These are phyloP conservation scores for Spheniscus mendiculus DNA, from an alignment of 2,113 vertebrate species.

Conservation along the genomic window DNA sequence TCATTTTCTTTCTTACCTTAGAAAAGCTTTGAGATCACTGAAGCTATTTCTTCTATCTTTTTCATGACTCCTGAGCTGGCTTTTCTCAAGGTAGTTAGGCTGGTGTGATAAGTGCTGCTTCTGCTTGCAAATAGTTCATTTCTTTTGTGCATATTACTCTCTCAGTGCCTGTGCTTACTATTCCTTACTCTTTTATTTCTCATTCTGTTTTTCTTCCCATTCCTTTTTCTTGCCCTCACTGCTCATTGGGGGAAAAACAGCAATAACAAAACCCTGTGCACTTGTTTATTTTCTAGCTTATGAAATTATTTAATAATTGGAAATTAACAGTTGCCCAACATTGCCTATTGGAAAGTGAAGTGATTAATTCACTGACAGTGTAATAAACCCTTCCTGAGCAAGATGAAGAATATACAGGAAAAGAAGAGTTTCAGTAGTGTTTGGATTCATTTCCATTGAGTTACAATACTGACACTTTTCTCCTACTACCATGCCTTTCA, in stretches of 20 bases:
- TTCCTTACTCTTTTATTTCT: background rate
- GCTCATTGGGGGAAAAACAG: background rate
- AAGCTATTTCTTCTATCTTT: background rate
- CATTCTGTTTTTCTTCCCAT: background rate
- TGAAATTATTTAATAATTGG: background rate
- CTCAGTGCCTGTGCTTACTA: background rate
- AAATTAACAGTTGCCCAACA: background rate
- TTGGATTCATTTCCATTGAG: background rate
- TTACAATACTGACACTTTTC: background rate
- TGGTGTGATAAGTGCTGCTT: background rate
- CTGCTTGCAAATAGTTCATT: background rate
- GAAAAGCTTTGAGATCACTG: background rate
- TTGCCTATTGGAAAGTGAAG: background rate
- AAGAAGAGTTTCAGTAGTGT: background rate
- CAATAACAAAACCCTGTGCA: background rate
- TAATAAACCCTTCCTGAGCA: background rate
- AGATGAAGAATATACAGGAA: background rate
- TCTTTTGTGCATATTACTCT: background rate
- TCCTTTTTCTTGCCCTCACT: background rate
- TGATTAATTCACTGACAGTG: fast-evolving
- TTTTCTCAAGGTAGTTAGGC: background rate
- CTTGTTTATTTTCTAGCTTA: background rate
- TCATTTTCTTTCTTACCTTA: background rate
- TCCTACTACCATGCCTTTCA: background rate
- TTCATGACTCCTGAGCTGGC: background rate